Evolutionary conservation across 2,113 vertebrate species (phyloP), one percentile per base, ranked within the genome.

Genomic region (Cebidichthys violaceus): DNA sequence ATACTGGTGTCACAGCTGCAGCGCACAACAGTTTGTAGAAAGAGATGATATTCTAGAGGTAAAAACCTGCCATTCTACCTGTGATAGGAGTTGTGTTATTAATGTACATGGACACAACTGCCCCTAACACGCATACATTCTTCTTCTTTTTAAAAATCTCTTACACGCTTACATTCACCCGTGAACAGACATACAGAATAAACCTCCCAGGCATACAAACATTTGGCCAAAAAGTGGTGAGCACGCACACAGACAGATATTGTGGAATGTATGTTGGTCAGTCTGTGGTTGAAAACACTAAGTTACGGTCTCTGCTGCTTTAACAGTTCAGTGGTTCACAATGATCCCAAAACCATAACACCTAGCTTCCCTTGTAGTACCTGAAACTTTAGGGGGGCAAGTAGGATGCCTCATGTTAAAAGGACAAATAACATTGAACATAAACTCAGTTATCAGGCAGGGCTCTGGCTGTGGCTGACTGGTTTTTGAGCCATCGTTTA

Each of bases 271-370:
- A 89, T 70, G 82, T 92, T 67, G 75, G 76, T 87, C 71, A 17
- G 69, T 84, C 65, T 88, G 85, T 75, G 84, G 54, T 77, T 83
- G 62, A 85, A 86, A 89, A 92, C 92, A 92, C 90, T 70, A 85
- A 90, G 92, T 92, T 91, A 62, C 88, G 88, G 92, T 93, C 92
- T 88, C 78, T 92, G 90, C 87, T 90, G 87, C 83, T 90, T 89
- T 65, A 66, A 90, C 33, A 86, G 77, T 85, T 89, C 43, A 80
- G 47, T 75, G 55, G 78, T 86, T 84, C 65, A 70, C 90, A 91
- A 89, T 93, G 86, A 90, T 94, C 92, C 90, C 90, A 89, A 92
- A 93, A 94, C 89, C 90, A 75, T 65, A 77, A 86, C 59, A 59
- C 72, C 55, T 55, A 81, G 66, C 81, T 86, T 79, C 75, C 50